Percentiles rank a stretch among this genome's conserved stretches.
Evolutionary conservation across 2,888 invertebrate genomes (phyloP).

Genomic region (Odontothrips loti): DNA sequence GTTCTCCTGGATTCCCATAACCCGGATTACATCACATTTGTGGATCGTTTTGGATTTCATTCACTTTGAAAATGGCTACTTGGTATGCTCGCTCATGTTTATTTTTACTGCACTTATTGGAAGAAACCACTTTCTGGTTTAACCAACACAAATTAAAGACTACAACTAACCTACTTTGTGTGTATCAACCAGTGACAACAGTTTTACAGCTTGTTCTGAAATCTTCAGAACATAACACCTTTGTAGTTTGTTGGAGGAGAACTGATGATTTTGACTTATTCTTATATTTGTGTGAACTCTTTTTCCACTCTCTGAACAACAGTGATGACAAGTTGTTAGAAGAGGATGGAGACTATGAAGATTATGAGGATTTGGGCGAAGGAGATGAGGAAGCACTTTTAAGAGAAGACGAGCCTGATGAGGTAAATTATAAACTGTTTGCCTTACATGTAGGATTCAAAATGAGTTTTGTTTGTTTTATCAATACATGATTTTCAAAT

Average conservation of each 20-base stretch:
- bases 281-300: neutral
- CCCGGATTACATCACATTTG: neutral
- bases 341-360: neutral
- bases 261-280: too few species aligned
- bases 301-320: neutral
- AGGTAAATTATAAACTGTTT: neutral
- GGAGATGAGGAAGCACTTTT: neutral
- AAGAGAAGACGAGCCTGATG: neutral
- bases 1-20: too few species aligned
- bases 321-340: constrained; percentile 10
- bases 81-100: neutral
- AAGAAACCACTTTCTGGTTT: too few species aligned
- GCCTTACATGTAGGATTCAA: too few species aligned
- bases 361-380: neutral
- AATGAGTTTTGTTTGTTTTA: neutral
- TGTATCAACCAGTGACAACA: too few species aligned
- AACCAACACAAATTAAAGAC: too few species aligned
- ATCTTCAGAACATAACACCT: too few species aligned
- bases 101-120: too few species aligned
- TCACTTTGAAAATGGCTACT: neutral
- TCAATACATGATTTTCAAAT: neutral
- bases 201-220: too few species aligned
- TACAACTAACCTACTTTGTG: neutral
- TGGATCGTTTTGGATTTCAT: neutral
- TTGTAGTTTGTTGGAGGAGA: too few species aligned